These are phyloP conservation scores for Entosphenus tridentatus DNA, from an alignment of 2,113 vertebrate species.

Conservation along the genomic window DNA sequence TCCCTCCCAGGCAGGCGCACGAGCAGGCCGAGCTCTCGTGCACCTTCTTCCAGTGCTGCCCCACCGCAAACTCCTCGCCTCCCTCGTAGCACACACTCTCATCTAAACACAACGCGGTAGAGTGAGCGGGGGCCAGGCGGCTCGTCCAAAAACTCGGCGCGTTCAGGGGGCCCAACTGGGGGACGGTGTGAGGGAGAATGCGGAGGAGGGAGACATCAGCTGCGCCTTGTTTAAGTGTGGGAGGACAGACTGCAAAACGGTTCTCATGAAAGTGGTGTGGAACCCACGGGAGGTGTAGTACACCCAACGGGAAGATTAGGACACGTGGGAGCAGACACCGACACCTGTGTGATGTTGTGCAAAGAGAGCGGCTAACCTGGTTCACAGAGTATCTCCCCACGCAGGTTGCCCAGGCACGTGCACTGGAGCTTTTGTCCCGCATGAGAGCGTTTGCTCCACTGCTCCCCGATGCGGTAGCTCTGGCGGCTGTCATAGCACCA, in stretches of 20 bases:
- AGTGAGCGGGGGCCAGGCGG: not conserved
- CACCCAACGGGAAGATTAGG: no score
- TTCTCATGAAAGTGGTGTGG: no score
- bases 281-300: no score
- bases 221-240: no score
- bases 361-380: not conserved
- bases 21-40: not conserved
- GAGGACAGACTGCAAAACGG: no score
- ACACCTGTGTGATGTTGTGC: no score
- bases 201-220: no score
- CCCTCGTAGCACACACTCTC: not conserved
- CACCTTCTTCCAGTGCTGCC: not conserved
- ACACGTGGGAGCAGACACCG: no score
- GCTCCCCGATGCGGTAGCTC: not conserved
- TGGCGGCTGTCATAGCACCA: slow-evolving; percentile 2
- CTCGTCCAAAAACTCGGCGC: no score
- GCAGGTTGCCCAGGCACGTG: slow-evolving; percentile 3
- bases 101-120: not conserved
- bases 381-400: not conserved
- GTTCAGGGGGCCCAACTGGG: no score
- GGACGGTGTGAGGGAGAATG: no score
- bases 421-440: slow-evolving; percentile 2
- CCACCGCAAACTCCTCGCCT: not conserved
- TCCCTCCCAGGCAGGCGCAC: slow-evolving; percentile 5
- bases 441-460: not conserved